These are phyloP conservation scores for Rhinopomastus cyanomelas DNA, from an alignment of 2,113 vertebrate species.

Conservation along the genomic window DNA sequence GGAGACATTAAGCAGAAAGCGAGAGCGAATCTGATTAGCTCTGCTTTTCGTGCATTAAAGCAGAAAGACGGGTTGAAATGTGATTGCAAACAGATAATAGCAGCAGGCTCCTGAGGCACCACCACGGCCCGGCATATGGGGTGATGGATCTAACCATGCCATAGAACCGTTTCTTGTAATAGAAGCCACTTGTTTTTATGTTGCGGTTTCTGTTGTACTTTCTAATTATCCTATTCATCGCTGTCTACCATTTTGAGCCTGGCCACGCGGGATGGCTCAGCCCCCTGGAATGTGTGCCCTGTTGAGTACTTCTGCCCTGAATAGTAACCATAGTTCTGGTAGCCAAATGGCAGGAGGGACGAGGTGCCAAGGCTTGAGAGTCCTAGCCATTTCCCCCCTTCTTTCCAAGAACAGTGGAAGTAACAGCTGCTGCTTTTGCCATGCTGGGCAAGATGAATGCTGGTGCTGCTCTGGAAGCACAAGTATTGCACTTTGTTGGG, in stretches of 20 bases:
- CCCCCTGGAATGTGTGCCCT: conserved; percentile 12
- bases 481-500: background rate
- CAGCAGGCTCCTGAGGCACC: conserved; percentile 38
- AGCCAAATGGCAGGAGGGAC: background rate
- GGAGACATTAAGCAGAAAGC: conserved; percentile 50
- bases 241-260: conserved; percentile 64
- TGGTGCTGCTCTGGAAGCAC: background rate
- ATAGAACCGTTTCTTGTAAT: conserved; percentile 30
- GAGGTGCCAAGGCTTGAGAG: background rate
- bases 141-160: conserved; percentile 40
- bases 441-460: background rate
- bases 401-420: conserved; percentile 34
- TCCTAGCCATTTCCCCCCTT: background rate
- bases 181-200: conserved; percentile 33
- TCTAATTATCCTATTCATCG: conserved; percentile 28
- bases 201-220: conserved; percentile 39
- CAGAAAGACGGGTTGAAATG: conserved; percentile 38
- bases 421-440: conserved; percentile 11
- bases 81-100: conserved; percentile 60
- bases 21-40: conserved; percentile 58
- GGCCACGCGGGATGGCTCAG: conserved; percentile 12
- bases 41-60: conserved; percentile 56
- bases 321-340: background rate
- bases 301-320: conserved; percentile 2
- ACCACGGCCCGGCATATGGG: background rate